phyloP scores from a whole-genome alignment of 2,888 invertebrate genomes.

The Cyclophora punctaria region DNA sequence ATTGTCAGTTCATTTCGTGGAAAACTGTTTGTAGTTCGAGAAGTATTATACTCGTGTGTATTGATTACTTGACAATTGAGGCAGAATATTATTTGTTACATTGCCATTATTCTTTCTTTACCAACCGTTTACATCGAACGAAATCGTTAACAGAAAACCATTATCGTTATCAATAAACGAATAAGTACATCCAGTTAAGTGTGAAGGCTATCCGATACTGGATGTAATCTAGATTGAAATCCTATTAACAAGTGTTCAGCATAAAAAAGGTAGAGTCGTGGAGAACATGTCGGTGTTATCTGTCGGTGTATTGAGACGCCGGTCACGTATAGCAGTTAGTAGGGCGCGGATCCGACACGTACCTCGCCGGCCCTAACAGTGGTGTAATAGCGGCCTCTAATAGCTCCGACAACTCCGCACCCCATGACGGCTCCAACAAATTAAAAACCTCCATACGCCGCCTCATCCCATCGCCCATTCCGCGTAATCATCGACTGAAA shows the following conservation, averaged over 20 bases:
- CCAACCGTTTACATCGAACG: too few species aligned
- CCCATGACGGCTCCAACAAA: constrained; percentile 51
- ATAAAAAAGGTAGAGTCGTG: constrained; percentile 12
- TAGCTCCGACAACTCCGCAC: constrained; percentile 48
- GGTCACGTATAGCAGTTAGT: constrained; percentile 63
- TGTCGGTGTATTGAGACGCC: constrained; percentile 36
- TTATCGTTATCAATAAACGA: too few species aligned
- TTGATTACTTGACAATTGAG: too few species aligned
- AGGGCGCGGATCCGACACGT: constrained; percentile 67
- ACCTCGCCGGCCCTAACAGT: constrained; percentile 54
- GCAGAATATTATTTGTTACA: too few species aligned
- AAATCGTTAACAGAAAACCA: background rate
- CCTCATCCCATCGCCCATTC: constrained; percentile 29
- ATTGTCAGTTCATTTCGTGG: too few species aligned
- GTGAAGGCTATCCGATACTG: background rate
- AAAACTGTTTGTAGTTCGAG: too few species aligned
- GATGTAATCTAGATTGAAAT: constrained; percentile 19
- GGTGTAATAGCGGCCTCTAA: constrained; percentile 61
- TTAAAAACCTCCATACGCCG: constrained; percentile 57
- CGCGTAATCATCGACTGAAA: constrained; percentile 20
- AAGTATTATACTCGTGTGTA: too few species aligned
- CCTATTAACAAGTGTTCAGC: constrained; percentile 11
- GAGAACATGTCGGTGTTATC: constrained; percentile 18
- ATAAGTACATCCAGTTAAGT: too few species aligned
- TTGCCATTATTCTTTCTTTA: too few species aligned